Conservation (phyloP, 2,113 vertebrate genomes). For the Murina feae region DNA sequence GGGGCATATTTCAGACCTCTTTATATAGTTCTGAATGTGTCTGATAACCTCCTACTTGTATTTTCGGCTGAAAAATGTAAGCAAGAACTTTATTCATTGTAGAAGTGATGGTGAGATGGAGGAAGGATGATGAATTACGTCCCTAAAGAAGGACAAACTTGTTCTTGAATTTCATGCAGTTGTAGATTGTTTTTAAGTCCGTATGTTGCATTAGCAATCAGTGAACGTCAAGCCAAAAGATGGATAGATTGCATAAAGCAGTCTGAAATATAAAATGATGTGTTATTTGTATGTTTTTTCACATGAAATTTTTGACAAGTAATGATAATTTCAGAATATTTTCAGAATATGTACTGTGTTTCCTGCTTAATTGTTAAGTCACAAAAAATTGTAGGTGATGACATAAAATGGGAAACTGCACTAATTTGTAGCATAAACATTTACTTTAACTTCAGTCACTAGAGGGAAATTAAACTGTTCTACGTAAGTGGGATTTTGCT, state of each 20-base stretch:
- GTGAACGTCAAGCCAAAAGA: background rate
- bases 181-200: background rate
- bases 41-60: background rate
- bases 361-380: background rate
- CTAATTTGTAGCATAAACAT: background rate
- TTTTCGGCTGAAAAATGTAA: background rate
- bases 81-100: background rate
- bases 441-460: background rate
- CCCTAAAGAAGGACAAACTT: background rate
- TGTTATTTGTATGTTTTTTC: background rate
- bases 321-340: background rate
- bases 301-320: background rate
- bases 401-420: background rate
- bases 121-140: background rate
- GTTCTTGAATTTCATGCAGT: background rate
- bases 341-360: background rate
- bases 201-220: background rate
- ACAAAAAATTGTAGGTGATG: background rate
- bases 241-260: background rate
- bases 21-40: background rate
- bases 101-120: background rate
- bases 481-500: background rate
- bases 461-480: conserved; percentile 29
- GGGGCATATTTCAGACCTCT: background rate
- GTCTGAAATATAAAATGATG: background rate